phyloP scores from a whole-genome alignment of 2,797 vertebrate genomes.

The Bradypodion ventrale region DNA sequence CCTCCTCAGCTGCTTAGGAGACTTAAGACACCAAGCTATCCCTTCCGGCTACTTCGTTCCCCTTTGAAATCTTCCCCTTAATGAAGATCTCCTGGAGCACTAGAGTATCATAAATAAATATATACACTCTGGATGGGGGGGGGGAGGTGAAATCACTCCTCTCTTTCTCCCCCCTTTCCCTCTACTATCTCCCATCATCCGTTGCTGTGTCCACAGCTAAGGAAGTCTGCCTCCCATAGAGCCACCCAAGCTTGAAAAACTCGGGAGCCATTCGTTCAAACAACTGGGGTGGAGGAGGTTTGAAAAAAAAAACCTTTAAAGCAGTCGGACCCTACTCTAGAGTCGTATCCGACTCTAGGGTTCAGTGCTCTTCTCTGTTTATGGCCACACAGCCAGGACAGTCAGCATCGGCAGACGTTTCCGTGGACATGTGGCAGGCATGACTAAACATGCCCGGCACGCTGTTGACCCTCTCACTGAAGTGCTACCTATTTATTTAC shows the following conservation, averaged over 20 bases:
- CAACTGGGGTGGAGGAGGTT: too few relatives aligned
- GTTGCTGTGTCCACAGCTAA: neutral
- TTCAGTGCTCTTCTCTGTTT: too few relatives aligned
- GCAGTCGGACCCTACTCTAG: too few relatives aligned
- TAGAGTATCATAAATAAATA: conserved; percentile 20
- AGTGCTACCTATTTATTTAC: too few relatives aligned
- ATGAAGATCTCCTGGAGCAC: conserved; percentile 29
- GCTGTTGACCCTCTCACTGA: too few relatives aligned
- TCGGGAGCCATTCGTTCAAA: neutral
- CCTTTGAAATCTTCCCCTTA: conserved; percentile 29
- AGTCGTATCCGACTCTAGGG: too few relatives aligned
- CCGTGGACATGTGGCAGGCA: too few relatives aligned
- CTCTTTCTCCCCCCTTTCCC: neutral
- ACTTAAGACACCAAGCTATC: neutral
- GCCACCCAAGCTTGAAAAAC: neutral
- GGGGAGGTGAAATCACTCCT: neutral
- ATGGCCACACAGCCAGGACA: too few relatives aligned
- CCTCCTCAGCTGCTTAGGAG: conserved; percentile 2
- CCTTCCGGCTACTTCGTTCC: conserved; percentile 63
- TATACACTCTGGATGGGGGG: conserved; percentile 2
- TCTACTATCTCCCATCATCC: neutral
- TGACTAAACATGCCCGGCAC: too few relatives aligned
- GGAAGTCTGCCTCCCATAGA: neutral
- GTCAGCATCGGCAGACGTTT: too few relatives aligned
- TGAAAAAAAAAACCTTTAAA: too few relatives aligned